Conservation (phyloP, 2,888 invertebrate species). For the Drosophila rubida region DNA sequence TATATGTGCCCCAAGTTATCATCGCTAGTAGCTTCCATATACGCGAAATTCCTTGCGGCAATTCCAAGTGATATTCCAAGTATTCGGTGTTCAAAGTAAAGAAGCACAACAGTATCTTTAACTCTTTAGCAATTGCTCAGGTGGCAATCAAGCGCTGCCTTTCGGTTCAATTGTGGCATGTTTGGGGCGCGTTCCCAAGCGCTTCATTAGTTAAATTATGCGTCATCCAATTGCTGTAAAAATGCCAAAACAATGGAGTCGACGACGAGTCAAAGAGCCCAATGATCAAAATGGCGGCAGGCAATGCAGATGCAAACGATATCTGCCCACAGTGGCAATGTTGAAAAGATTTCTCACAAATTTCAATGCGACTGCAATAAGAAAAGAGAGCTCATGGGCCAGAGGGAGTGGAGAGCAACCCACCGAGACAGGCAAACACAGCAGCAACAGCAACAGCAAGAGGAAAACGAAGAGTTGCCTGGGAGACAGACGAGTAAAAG, state of each 20-base stretch:
- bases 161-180: conserved; percentile 22
- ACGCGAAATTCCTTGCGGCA: background rate
- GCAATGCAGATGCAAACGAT: conserved; percentile 77
- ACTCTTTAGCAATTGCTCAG: conserved; percentile 24
- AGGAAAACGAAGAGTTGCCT: conserved; percentile 46
- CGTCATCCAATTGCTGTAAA: conserved; percentile 71
- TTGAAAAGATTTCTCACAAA: conserved; percentile 78
- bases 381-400: conserved; percentile 6
- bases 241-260: conserved; percentile 56
- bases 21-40: background rate
- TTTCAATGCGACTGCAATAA: conserved; percentile 64
- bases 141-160: conserved; percentile 42
- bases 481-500: conserved; percentile 60
- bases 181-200: conserved; percentile 38
- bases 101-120: background rate
- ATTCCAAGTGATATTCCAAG: background rate
- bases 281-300: conserved; percentile 73
- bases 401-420: conserved; percentile 1
- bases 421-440: conserved; percentile 23
- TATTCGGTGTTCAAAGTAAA: background rate
- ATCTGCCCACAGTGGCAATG: conserved; percentile 53
- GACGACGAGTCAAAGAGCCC: conserved; percentile 1
- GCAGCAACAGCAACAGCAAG: background rate
- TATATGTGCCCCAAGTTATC: background rate
- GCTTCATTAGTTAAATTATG: conserved; percentile 78